Evolutionary conservation across 1,140 invertebrate species (phyloP).

Genomic region (Ceratitis capitata): DNA sequence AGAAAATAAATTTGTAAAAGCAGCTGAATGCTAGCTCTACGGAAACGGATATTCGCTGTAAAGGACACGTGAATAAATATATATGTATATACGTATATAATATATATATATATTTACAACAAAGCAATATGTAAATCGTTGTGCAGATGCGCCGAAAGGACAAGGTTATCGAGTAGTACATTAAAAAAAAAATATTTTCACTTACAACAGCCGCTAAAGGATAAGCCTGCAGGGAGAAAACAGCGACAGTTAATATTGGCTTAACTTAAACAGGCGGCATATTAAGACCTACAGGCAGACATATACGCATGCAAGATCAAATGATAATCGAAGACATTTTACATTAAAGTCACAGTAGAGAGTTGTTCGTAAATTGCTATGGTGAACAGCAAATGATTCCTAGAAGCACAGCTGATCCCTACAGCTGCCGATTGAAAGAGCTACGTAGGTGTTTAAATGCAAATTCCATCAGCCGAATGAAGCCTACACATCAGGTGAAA

Average conservation of each 20-base stretch:
- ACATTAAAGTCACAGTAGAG: not conserved
- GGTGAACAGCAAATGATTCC: not conserved
- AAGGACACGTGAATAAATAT: not conserved
- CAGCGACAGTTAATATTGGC: not conserved
- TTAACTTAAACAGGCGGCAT: not conserved
- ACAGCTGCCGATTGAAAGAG: not conserved
- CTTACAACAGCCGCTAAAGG: not conserved
- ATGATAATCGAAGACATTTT: not conserved
- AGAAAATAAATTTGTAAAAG: constrained; percentile 5
- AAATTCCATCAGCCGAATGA: not conserved
- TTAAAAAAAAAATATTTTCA: not conserved
- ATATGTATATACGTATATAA: not conserved
- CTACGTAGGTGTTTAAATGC: constrained; percentile 6
- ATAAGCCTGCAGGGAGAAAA: not conserved
- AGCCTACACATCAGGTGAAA: not conserved
- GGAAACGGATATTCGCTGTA: constrained; percentile 13
- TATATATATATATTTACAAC: not conserved
- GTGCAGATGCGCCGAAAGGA: not conserved
- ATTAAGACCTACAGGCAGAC: not conserved
- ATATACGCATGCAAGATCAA: not conserved
- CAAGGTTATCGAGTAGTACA: not conserved
- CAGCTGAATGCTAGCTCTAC: not conserved
- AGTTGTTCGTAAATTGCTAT: not conserved
- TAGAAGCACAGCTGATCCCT: not conserved
- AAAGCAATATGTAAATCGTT: not conserved